Percentiles rank a stretch among this genome's conserved stretches.
Conservation (phyloP, 1,140 invertebrate species). For the Meloidogyne exigua region DNA sequence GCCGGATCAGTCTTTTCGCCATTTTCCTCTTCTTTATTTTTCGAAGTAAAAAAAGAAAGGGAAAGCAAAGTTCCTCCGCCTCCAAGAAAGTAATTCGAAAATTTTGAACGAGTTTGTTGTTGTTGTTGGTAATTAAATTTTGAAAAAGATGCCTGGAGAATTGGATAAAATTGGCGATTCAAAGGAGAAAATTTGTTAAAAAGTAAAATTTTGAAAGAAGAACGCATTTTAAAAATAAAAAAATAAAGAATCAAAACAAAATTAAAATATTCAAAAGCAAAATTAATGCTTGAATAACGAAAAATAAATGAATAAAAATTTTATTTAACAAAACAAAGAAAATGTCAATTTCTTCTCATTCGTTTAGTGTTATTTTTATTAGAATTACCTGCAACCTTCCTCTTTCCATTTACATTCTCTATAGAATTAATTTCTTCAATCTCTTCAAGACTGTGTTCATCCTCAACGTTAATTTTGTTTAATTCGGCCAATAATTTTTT, state of each 20-base stretch:
- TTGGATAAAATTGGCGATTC: not conserved
- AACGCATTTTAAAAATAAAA: not conserved
- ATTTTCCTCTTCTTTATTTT: slow-evolving; percentile 1
- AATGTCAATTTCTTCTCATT: not conserved
- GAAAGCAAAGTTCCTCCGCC: slow-evolving; percentile 29
- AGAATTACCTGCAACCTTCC: not conserved
- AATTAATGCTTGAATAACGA: too few species aligned
- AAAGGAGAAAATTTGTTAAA: not conserved
- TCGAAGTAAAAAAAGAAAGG: slow-evolving; percentile 35
- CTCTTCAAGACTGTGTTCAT: not conserved
- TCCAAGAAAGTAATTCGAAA: not conserved
- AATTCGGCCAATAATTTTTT: slow-evolving; percentile 6
- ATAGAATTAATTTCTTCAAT: not conserved
- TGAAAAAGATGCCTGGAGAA: not conserved
- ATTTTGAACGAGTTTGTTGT: not conserved
- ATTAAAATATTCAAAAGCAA: not conserved
- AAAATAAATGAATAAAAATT: not conserved
- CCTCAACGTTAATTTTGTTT: not conserved
- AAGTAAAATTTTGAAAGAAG: not conserved
- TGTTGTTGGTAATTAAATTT: not conserved
- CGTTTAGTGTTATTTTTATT: not conserved
- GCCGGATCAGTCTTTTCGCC: not conserved
- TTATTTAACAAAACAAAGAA: not conserved
- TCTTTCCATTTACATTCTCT: not conserved
- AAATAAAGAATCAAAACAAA: not conserved